Base-by-base conservation (phyloP, 2,113 vertebrate genomes). In the Taxidea taxus region DNA sequence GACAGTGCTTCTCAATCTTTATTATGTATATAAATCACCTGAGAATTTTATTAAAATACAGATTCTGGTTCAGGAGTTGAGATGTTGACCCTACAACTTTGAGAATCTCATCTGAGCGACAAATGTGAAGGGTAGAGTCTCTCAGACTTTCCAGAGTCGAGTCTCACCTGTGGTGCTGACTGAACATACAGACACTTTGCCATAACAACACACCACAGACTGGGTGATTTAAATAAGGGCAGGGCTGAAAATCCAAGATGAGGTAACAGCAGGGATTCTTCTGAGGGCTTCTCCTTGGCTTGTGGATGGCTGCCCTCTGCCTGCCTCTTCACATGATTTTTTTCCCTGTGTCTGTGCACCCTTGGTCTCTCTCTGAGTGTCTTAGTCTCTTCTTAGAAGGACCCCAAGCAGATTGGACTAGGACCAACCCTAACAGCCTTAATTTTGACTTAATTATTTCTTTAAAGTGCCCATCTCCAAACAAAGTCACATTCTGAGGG, bases 361-460 rank as follows among this genome's bases (percentile, higher is more conserved):
- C 23, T 23, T 74, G 15, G 21, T 6, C 18, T 58, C 31, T 29
- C n/a, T 75, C 31, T 44, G 9, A 21, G 10, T 58, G 37, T 83
- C 25, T 37, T 37, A 31, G 31, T 66, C 27, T 21, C 18, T 54
- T 14, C 4, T 54, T 27, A 14, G 13, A 23, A 60, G 29, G 13
- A 81, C 2, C 8, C 60, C 21, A 54, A 20, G 51, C 14, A 37
- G 12, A 58, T 6, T 51, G 49, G 58, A 39, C 27, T 23, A 91
- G 34, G 44, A 7, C 7, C 2, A 2, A 72, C 6, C 6, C 2
- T 56, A 7, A 62, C 2, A n/a, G 34, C 7, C 44, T 54, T 7
- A 34, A 34, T 44, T 96, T 49, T 72, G 49, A 80, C n/a, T 81
- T 34, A 66, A 74, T 44, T 27, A 60, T 68, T 9, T 3, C 5